Conservation (phyloP, 1,140 invertebrate genomes). For the Philotrypesis tridentata region DNA sequence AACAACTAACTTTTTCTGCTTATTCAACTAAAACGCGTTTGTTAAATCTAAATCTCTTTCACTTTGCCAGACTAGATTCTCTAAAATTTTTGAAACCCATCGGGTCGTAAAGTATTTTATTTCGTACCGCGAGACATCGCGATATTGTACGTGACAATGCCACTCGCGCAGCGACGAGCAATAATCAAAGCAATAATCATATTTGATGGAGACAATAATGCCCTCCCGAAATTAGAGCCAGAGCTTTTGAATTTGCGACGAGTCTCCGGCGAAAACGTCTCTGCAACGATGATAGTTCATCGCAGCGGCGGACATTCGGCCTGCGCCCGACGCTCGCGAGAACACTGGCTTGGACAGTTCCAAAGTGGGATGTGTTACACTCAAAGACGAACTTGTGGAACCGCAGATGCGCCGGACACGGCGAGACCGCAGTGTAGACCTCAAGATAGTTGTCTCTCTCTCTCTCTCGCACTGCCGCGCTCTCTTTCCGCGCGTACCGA, state of each 20-base stretch:
- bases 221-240: not conserved
- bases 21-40: no score
- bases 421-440: not conserved
- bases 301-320: not conserved
- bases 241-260: not conserved
- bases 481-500: not conserved
- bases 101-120: no score
- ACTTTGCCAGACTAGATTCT: no score
- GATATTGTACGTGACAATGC: no score
- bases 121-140: no score
- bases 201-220: no score
- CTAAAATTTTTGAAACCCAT: no score
- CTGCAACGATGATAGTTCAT: slow-evolving; percentile 26
- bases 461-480: not conserved
- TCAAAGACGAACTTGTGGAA: slow-evolving; percentile 4
- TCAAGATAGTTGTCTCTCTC: not conserved
- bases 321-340: not conserved
- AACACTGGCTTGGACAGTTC: slow-evolving; percentile 30
- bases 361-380: slow-evolving; percentile 21
- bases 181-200: no score
- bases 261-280: not conserved
- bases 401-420: not conserved
- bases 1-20: no score
- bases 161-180: no score
- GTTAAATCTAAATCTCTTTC: no score